phyloP scores from a whole-genome alignment of 2,113 vertebrate genomes.

The Oncorhynchus keta region DNA sequence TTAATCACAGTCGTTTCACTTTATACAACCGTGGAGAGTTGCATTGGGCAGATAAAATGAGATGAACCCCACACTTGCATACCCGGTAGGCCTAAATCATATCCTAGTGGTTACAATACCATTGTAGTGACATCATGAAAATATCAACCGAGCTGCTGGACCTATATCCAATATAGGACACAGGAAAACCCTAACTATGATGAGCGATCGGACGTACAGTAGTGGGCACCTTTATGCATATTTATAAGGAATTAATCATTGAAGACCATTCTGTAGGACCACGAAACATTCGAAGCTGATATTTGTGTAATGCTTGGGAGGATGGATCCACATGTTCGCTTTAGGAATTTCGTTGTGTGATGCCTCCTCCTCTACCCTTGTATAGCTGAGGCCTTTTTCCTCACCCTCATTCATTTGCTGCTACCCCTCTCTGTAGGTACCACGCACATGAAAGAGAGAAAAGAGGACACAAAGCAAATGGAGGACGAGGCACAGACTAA shows the following conservation, averaged over 20 bases:
- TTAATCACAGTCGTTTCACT: no score
- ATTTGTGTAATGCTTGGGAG: constrained; percentile 62
- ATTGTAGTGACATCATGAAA: background rate
- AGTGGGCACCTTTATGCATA: constrained; percentile 64
- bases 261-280: constrained; percentile 74
- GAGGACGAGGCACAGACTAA: constrained; percentile 98
- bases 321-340: constrained; percentile 25
- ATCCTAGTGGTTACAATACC: no score
- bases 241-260: constrained; percentile 81
- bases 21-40: no score
- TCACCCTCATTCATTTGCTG: background rate
- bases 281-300: constrained; percentile 77
- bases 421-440: constrained; percentile 70
- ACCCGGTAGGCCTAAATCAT: no score
- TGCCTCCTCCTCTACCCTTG: background rate
- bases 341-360: constrained; percentile 4
- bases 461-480: constrained; percentile 90
- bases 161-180: background rate
- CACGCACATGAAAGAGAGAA: constrained; percentile 93
- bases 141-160: background rate
- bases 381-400: background rate
- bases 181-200: constrained; percentile 7
- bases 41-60: no score
- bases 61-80: no score
- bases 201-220: constrained; percentile 52